These are phyloP conservation scores for Porites cylindrica DNA, from an alignment of 92 coral and sea anemone genomes.

Conservation along the genomic window DNA sequence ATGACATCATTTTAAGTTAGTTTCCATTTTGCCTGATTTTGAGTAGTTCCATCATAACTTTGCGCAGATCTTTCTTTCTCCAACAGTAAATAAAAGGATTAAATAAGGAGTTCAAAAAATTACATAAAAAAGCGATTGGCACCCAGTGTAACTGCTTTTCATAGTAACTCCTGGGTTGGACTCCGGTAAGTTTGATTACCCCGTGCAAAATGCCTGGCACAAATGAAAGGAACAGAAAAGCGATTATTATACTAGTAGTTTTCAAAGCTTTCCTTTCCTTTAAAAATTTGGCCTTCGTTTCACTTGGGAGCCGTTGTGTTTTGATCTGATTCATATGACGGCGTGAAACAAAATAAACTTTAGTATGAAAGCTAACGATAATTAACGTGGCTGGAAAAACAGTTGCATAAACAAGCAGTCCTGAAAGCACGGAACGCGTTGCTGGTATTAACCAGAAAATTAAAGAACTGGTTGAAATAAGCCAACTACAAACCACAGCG, in stretches of 20 bases:
- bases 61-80: conserved; percentile 19
- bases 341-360: conserved; percentile 21
- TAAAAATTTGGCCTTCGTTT: conserved; percentile 2
- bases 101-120: conserved; percentile 16
- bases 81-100: conserved; percentile 19
- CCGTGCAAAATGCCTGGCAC: conserved; percentile 28
- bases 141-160: not conserved
- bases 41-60: not conserved
- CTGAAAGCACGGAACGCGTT: not conserved
- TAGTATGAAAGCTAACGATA: not conserved
- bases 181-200: not conserved
- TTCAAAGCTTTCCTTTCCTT: conserved; percentile 15
- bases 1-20: not conserved
- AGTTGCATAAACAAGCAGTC: not conserved
- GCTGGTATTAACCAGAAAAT: not conserved
- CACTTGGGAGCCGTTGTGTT: not conserved
- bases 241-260: conserved; percentile 13
- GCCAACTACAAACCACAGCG: conserved; percentile 1
- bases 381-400: not conserved
- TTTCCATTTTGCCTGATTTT: not conserved
- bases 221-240: conserved; percentile 8
- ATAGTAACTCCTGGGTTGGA: not conserved
- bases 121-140: not conserved
- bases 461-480: not conserved
- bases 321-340: conserved; percentile 9